Base-by-base conservation (phyloP, 2,113 vertebrate species). In the Trichechus manatus region DNA sequence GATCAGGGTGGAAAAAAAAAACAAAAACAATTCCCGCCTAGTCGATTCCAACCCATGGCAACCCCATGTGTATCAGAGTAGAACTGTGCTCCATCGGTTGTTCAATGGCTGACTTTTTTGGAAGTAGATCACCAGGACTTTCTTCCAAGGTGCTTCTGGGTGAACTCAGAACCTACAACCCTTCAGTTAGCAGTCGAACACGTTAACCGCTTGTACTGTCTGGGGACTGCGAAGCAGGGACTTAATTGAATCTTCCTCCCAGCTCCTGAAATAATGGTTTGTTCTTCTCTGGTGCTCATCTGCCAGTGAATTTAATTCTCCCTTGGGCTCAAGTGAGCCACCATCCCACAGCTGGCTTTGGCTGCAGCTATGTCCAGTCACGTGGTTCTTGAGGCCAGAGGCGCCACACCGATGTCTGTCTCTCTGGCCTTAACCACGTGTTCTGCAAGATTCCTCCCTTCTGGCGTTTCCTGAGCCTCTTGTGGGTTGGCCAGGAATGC, bases 171-270 rank as follows among this genome's bases (percentile, higher is more conserved):
- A 56, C 53, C 53, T 56, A 56, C 53, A 56, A 17, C 53, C 53
- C 15, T 17, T 56, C 53, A 56, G 53, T 56, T 56, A 56, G 53
- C 53, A 56, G 53, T 17, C 15, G 14, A 56, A 11, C 53, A 56
- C 53, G 4, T 17, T 56, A 17, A 56, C 13, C 15, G 14, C 13
- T 56, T 56, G 53, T 56, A 56, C 53, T 17, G 14, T 88, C 15
- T 75, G 33, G n/a, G 33, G 59, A 9, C 78, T 50, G 3, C 42
- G 50, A 87, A 82, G 31, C 1, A 2, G 50, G 44, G n/a, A 31
- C 39, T 22, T 68, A n/a, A 6, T 27, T 1, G 13, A 4, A 25
- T 15, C 31, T n/a, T 1, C 17, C 10, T 3, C 36, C 8, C 14
- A 9, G 50, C 50, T 44, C 53, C 29, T 68, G 31, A 10, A 33